Conservation (phyloP, 2,888 invertebrate species). For the Nematopogon swammerdamellus region DNA sequence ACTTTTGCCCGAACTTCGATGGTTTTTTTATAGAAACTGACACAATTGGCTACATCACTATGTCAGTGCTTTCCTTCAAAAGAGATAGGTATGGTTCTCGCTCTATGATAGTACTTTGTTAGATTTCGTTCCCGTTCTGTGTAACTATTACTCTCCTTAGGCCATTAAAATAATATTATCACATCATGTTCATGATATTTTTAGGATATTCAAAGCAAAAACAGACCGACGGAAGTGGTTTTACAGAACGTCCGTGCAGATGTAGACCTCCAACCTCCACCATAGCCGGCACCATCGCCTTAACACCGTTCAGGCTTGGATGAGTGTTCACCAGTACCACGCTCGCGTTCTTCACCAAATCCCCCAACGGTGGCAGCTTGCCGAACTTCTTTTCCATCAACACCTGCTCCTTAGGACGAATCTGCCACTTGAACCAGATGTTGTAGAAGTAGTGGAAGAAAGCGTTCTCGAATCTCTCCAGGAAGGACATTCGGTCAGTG, state of each 20-base stretch:
- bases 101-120: too few species aligned
- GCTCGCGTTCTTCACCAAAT: conserved; percentile 37
- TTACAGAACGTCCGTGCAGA: conserved; percentile 22
- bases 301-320: conserved; percentile 31
- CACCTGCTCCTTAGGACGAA: conserved; percentile 20
- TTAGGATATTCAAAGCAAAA: neutral
- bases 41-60: too few species aligned
- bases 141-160: too few species aligned
- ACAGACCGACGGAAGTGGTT: conserved; percentile 9
- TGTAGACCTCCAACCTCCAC: conserved; percentile 54
- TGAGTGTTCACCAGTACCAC: conserved; percentile 45
- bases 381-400: conserved; percentile 29
- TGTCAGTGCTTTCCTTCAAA: too few species aligned
- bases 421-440: conserved; percentile 20
- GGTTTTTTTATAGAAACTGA: too few species aligned
- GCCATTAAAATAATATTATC: too few species aligned
- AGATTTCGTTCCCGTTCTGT: too few species aligned
- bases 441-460: conserved; percentile 18
- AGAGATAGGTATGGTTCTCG: too few species aligned
- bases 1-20: too few species aligned
- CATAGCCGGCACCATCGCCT: conserved; percentile 35
- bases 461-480: conserved; percentile 37
- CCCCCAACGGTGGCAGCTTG: conserved; percentile 25
- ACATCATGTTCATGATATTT: too few species aligned
- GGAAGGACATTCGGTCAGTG: conserved; percentile 31